Conservation (phyloP, 2,888 invertebrate genomes). For the Callimorpha dominula region DNA sequence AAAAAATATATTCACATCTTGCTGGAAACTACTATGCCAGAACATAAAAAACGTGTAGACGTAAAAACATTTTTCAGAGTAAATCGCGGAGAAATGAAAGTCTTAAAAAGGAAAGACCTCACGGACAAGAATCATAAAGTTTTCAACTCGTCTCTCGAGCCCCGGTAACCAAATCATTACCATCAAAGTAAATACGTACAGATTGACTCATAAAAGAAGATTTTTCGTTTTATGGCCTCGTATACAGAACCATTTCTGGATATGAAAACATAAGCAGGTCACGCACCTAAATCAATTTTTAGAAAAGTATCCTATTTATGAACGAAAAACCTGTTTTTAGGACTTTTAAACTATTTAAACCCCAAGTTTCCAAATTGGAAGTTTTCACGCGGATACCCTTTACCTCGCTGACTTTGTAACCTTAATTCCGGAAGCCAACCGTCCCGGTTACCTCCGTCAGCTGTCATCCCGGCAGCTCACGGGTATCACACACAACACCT, state of each 20-base stretch:
- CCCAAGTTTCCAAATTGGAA: conserved; percentile 22
- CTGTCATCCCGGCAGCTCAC: conserved; percentile 37
- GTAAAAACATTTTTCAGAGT: conserved; percentile 34
- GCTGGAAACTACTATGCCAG: conserved; percentile 15
- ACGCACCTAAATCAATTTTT: conserved; percentile 40
- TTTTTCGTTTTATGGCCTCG: conserved; percentile 67
- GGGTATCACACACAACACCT: conserved; percentile 79
- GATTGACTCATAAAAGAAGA: conserved; percentile 69
- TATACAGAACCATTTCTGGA: conserved; percentile 53
- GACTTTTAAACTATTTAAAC: conserved; percentile 23
- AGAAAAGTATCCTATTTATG: conserved; percentile 28
- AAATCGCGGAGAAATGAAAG: conserved; percentile 27
- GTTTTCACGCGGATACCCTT: conserved; percentile 46
- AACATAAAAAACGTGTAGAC: conserved; percentile 38
- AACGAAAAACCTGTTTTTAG: conserved; percentile 24
- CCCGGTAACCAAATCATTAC: conserved; percentile 62
- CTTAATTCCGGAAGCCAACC: conserved; percentile 40
- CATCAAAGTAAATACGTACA: conserved; percentile 64
- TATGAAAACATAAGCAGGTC: conserved; percentile 43
- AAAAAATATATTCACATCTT: not conserved
- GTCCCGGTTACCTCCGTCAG: conserved; percentile 42
- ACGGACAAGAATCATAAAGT: conserved; percentile 54
- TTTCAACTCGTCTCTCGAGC: conserved; percentile 54
- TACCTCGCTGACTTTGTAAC: conserved; percentile 58
- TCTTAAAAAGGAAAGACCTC: conserved; percentile 43